These are phyloP conservation scores for Ptiloglossa arizonensis DNA, from an alignment of 1,140 invertebrate species.

Conservation along the genomic window DNA sequence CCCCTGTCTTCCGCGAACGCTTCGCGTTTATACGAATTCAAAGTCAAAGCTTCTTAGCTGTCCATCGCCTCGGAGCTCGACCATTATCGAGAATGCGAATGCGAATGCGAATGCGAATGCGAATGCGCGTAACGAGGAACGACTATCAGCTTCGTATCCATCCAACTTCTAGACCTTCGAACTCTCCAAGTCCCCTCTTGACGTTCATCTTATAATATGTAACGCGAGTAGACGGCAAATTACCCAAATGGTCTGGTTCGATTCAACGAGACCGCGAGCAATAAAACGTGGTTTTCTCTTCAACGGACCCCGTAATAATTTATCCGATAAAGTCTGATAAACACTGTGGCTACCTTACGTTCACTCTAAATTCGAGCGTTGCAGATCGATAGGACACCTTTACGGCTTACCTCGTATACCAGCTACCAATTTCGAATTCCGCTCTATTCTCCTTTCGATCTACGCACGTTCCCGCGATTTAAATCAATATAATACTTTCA, in stretches of 20 bases:
- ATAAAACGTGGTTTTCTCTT: not conserved
- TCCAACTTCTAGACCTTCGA: not conserved
- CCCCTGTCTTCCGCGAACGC: no score
- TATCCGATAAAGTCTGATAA: not conserved
- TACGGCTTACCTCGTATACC: not conserved
- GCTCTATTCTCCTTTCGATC: not conserved
- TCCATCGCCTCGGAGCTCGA: no score
- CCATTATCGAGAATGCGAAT: no score
- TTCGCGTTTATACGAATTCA: no score
- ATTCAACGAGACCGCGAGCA: conserved; percentile 9
- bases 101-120: not conserved
- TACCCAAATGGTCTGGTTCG: not conserved
- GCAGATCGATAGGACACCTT: no score
- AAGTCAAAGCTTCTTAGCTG: no score
- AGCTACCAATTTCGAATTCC: conserved; percentile 6
- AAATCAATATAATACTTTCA: conserved; percentile 55
- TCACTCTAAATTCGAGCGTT: no score
- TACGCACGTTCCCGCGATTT: conserved; percentile 20
- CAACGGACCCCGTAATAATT: conserved; percentile 2
- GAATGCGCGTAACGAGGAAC: not conserved
- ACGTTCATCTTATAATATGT: conserved; percentile 17
- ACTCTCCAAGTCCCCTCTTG: not conserved
- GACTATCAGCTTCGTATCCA: not conserved
- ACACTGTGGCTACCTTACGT: not conserved
- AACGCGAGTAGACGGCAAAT: conserved; percentile 9